phyloP scores from a whole-genome alignment of 2,113 vertebrate species.

The Stigmatopora nigra region DNA sequence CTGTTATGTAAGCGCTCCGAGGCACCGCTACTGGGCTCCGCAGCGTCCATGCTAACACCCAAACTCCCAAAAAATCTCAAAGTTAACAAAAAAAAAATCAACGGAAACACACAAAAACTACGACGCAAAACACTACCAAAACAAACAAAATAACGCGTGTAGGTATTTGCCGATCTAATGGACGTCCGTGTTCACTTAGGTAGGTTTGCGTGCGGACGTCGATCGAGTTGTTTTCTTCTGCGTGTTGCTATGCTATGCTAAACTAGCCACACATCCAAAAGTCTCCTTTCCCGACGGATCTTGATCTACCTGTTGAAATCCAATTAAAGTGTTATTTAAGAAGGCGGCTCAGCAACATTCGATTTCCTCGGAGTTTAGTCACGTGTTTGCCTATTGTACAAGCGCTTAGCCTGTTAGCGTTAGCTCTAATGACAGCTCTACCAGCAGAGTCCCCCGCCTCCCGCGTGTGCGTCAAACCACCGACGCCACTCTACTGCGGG shows the following conservation, averaged over 20 bases:
- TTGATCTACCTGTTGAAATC: background rate
- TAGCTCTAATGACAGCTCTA: conserved; percentile 16
- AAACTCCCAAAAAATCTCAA: background rate
- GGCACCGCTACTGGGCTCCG: conserved; percentile 47
- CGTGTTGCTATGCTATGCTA: conserved; percentile 6
- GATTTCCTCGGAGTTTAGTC: conserved; percentile 8
- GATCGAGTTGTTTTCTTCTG: background rate
- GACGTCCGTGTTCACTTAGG: background rate
- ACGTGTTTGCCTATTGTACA: conserved; percentile 18
- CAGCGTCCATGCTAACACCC: conserved; percentile 59
- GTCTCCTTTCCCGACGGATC: rapidly evolving
- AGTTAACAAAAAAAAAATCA: background rate
- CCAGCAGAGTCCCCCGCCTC: conserved; percentile 13
- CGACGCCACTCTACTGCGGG: conserved; percentile 13
- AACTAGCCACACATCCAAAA: background rate
- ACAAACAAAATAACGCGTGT: background rate
- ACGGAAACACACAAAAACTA: background rate
- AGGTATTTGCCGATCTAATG: background rate
- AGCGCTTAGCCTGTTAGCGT: conserved; percentile 21
- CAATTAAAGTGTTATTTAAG: background rate
- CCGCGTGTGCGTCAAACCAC: conserved; percentile 23
- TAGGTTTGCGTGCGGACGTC: background rate
- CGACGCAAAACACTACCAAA: background rate
- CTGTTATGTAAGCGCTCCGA: conserved; percentile 61
- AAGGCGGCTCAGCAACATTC: background rate